Percentiles rank a stretch among this genome's conserved stretches.
Conservation (phyloP, 1,140 invertebrate species). For the Dendroctonus ponderosae region DNA sequence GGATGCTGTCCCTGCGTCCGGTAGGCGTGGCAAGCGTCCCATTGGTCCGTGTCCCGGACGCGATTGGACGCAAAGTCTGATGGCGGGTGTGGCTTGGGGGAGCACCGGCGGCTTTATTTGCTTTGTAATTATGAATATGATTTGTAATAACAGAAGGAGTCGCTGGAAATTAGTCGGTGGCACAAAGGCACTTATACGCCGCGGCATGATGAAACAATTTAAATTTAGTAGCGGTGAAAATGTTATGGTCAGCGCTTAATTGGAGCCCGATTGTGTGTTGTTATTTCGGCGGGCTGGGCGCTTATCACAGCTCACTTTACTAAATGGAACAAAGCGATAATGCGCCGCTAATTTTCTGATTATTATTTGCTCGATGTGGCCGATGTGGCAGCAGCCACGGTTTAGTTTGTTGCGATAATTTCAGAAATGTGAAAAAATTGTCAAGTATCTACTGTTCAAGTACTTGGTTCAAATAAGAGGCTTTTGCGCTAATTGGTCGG, state of each 20-base stretch:
- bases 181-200: conserved; percentile 47
- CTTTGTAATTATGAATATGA: conserved; percentile 54
- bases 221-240: conserved; percentile 49
- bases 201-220: conserved; percentile 49
- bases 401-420: too few species aligned
- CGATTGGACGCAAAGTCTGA: conserved; percentile 31
- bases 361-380: not conserved
- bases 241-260: conserved; percentile 44
- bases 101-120: conserved; percentile 44
- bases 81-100: conserved; percentile 37
- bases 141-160: conserved; percentile 52
- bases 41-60: conserved; percentile 29
- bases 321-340: conserved; percentile 21
- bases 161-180: conserved; percentile 49
- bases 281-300: conserved; percentile 14
- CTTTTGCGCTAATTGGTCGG: too few species aligned
- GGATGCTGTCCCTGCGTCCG: conserved; percentile 29
- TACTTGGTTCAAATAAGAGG: too few species aligned
- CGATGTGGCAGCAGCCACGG: too few species aligned
- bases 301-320: conserved; percentile 12
- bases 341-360: conserved; percentile 4
- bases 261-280: conserved; percentile 28
- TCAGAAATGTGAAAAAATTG: too few species aligned
- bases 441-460: too few species aligned
- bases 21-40: conserved; percentile 17